Evolutionary conservation across 2,113 vertebrate genomes (phyloP).

Genomic region (Menura novaehollandiae): DNA sequence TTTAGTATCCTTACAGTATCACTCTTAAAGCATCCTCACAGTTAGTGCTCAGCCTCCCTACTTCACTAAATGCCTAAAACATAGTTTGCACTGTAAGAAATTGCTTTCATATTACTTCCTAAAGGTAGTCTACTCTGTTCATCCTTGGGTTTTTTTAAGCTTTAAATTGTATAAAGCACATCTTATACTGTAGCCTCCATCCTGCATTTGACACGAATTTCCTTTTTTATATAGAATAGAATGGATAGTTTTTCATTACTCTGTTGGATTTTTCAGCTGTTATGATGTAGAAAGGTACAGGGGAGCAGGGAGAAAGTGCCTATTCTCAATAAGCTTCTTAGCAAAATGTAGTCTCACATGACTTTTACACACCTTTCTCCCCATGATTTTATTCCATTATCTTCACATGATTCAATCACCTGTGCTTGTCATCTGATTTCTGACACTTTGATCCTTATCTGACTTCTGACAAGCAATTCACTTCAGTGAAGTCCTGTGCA

Average conservation of each 20-base stretch:
- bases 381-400: not conserved
- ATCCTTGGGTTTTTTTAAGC: not conserved
- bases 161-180: not conserved
- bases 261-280: not conserved
- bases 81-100: not conserved
- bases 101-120: not conserved
- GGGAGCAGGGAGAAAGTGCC: not conserved
- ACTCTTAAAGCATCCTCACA: not conserved
- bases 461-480: conserved; percentile 17
- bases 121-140: not conserved
- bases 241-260: not conserved
- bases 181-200: not conserved
- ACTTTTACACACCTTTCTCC: not conserved
- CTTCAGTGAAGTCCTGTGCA: not conserved
- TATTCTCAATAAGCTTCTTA: not conserved
- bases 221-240: not conserved
- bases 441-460: not conserved
- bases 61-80: not conserved
- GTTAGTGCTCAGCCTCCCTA: not conserved
- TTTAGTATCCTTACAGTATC: not conserved
- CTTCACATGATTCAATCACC: not conserved
- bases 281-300: not conserved
- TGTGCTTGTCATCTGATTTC: not conserved
- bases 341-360: not conserved
- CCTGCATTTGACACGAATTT: not conserved